Percentiles rank a stretch among this genome's conserved stretches.
Evolutionary conservation across 1,140 invertebrate species (phyloP).

Genomic region (Heliothis subflexa): DNA sequence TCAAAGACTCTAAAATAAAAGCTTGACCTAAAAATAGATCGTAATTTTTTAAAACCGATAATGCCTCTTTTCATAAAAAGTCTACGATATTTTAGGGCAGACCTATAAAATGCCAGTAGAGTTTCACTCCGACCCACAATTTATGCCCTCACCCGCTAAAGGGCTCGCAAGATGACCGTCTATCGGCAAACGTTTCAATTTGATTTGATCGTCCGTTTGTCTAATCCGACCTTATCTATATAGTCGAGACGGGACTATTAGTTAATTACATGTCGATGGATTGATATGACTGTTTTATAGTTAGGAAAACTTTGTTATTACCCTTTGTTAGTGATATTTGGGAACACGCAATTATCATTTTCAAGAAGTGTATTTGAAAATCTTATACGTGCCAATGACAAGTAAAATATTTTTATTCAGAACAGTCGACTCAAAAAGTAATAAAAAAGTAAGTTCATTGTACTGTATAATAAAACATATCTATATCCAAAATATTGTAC

Average conservation of each 20-base stretch:
- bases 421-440: too few relatives aligned
- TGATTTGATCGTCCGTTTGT: conserved; percentile 23
- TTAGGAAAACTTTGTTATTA: neutral
- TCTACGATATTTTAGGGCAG: neutral
- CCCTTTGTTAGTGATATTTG: neutral
- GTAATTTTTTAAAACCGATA: too few relatives aligned
- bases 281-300: neutral
- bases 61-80: too few relatives aligned
- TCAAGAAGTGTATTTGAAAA: too few relatives aligned
- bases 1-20: too few relatives aligned
- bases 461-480: too few relatives aligned
- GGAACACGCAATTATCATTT: neutral
- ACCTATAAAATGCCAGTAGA: conserved; percentile 3
- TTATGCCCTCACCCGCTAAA: conserved; percentile 20
- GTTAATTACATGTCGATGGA: conserved; percentile 21
- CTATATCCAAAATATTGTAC: too few relatives aligned
- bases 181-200: conserved; percentile 33
- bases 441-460: too few relatives aligned
- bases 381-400: too few relatives aligned
- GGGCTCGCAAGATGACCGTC: neutral
- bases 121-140: conserved; percentile 31
- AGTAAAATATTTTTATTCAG: too few relatives aligned
- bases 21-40: too few relatives aligned
- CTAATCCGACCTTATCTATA: neutral
- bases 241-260: neutral